Percentiles rank a stretch among this genome's conserved stretches.
These are phyloP conservation scores for Onychomys arenicola DNA, from an alignment of 2,797 vertebrate species.

Conservation along the genomic window DNA sequence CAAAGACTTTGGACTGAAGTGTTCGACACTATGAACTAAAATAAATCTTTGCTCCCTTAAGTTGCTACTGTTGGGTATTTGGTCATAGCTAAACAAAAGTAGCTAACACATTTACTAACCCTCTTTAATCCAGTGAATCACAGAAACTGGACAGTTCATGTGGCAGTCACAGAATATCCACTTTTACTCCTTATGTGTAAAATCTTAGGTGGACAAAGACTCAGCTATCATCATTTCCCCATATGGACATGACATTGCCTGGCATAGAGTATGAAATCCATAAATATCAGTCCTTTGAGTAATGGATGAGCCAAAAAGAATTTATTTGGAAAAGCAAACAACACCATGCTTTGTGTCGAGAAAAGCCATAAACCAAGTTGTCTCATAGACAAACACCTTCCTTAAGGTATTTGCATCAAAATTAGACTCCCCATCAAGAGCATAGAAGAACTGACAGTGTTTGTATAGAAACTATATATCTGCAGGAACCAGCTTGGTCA, in stretches of 20 bases:
- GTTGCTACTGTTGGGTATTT: not conserved
- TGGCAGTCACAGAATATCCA: not conserved
- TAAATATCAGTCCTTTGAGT: not conserved
- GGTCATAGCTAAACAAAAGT: not conserved
- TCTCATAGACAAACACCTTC: not conserved
- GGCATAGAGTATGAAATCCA: not conserved
- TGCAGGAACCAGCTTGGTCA: not conserved
- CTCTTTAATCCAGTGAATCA: not conserved
- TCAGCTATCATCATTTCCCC: not conserved
- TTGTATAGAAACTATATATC: not conserved
- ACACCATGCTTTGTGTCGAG: not conserved
- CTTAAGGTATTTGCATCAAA: not conserved
- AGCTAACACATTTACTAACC: not conserved
- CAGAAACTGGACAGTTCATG: not conserved
- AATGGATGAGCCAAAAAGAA: not conserved
- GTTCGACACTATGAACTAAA: not conserved
- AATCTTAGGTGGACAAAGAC: not conserved
- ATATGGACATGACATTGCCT: not conserved
- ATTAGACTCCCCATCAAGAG: not conserved
- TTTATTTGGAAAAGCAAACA: not conserved
- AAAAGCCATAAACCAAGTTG: not conserved
- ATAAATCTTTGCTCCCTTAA: not conserved
- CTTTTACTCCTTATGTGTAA: not conserved
- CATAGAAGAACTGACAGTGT: not conserved
- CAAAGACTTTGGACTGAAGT: not conserved